phyloP scores from a whole-genome alignment of 2,113 vertebrate genomes.

The Rhadina sibilatrix region DNA sequence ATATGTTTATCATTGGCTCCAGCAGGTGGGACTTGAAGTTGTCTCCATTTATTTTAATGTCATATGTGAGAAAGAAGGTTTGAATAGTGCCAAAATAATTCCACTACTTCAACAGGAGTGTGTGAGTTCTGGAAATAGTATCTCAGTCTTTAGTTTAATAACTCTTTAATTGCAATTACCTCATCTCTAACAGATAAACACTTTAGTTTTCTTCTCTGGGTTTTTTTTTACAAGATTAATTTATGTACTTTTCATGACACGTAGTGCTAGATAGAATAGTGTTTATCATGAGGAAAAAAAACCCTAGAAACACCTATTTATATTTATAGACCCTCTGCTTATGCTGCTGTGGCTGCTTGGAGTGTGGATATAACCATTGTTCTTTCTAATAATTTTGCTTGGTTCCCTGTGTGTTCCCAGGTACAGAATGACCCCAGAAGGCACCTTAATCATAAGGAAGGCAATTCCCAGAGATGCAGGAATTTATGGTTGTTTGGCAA shows the following conservation, averaged over 20 bases:
- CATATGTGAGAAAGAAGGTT: background rate
- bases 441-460: constrained; percentile 85
- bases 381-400: background rate
- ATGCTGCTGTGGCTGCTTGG: background rate
- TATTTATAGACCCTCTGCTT: background rate
- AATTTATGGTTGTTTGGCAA: constrained; percentile 88
- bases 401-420: constrained; percentile 61
- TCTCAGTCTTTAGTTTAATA: background rate
- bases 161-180: background rate
- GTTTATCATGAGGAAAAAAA: background rate
- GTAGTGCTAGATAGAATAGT: background rate
- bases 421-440: constrained; percentile 83
- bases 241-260: background rate
- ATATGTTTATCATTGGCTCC: constrained; percentile 85
- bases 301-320: background rate
- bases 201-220: background rate
- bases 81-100: background rate
- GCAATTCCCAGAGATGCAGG: constrained; percentile 83
- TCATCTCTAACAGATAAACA: background rate
- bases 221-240: background rate
- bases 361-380: background rate
- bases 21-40: constrained; percentile 78
- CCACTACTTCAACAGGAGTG: background rate
- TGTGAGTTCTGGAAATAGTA: background rate
- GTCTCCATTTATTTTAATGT: background rate